Evolutionary conservation across 1,140 invertebrate species (phyloP).

Genomic region (Mercenaria mercenaria): DNA sequence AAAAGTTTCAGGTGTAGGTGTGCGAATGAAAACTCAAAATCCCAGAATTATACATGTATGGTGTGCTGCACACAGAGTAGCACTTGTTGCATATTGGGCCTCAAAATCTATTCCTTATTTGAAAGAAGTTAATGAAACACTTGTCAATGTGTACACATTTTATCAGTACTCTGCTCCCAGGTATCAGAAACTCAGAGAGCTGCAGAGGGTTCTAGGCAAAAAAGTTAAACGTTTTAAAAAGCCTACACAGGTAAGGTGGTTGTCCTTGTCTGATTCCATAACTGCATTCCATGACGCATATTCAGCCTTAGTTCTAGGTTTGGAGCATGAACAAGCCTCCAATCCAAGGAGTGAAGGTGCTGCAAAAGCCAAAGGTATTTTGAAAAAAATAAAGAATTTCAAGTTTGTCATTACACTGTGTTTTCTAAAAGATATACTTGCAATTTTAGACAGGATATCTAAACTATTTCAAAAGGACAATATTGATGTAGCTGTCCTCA

Average conservation of each 20-base stretch:
- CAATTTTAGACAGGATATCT: not conserved
- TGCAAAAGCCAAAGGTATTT: conserved; percentile 10
- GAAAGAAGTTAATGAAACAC: not conserved
- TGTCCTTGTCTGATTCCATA: not conserved
- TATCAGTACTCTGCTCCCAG: conserved; percentile 8
- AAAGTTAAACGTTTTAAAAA: not conserved
- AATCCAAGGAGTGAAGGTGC: not conserved
- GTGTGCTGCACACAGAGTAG: conserved; percentile 8
- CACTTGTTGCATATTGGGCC: not conserved
- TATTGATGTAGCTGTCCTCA: not conserved
- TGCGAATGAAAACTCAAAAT: not conserved
- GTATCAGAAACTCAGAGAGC: not conserved
- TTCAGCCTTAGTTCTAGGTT: not conserved
- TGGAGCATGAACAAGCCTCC: not conserved
- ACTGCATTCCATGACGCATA: not conserved
- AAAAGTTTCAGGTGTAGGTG: not conserved
- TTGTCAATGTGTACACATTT: not conserved
- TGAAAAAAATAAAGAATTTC: conserved; percentile 23
- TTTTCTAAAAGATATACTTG: not conserved
- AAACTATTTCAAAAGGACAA: not conserved
- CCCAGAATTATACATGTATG: not conserved
- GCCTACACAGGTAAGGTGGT: not conserved
- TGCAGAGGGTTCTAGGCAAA: not conserved
- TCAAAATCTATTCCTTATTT: not conserved
- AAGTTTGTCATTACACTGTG: not conserved